These are phyloP conservation scores for Araneus ventricosus DNA, from an alignment of 1,140 invertebrate genomes.

Conservation along the genomic window DNA sequence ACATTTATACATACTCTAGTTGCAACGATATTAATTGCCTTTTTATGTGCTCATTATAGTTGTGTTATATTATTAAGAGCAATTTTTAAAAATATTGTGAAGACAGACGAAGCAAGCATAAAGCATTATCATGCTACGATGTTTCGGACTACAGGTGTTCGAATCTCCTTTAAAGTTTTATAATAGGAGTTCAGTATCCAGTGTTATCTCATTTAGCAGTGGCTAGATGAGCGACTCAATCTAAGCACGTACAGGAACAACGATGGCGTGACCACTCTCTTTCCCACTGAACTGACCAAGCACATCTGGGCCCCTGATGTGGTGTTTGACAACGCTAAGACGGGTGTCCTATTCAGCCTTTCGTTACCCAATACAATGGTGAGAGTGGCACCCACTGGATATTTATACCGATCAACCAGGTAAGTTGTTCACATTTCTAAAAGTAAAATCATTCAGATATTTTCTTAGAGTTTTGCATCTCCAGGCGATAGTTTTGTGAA, in stretches of 20 bases:
- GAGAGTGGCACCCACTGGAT: background rate
- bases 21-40: too few species aligned
- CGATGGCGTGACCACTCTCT: background rate
- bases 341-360: constrained; percentile 45
- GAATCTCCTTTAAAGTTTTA: too few species aligned
- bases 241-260: background rate
- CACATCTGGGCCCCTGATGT: constrained; percentile 69
- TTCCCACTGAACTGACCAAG: background rate
- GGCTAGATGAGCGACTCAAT: constrained; percentile 67
- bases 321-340: constrained; percentile 68
- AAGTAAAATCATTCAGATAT: too few species aligned
- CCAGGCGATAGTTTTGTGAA: too few species aligned
- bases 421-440: background rate
- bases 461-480: too few species aligned
- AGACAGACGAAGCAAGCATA: too few species aligned
- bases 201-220: constrained; percentile 57
- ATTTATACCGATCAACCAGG: constrained; percentile 7
- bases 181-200: constrained; percentile 72
- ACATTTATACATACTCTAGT: too few species aligned
- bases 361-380: constrained; percentile 62
- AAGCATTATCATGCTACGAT: too few species aligned
- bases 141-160: too few species aligned
- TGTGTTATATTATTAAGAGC: too few species aligned
- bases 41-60: too few species aligned
- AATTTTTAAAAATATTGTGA: too few species aligned